Conservation (phyloP, 2,888 invertebrate species). For the Chloroclysta siterata region DNA sequence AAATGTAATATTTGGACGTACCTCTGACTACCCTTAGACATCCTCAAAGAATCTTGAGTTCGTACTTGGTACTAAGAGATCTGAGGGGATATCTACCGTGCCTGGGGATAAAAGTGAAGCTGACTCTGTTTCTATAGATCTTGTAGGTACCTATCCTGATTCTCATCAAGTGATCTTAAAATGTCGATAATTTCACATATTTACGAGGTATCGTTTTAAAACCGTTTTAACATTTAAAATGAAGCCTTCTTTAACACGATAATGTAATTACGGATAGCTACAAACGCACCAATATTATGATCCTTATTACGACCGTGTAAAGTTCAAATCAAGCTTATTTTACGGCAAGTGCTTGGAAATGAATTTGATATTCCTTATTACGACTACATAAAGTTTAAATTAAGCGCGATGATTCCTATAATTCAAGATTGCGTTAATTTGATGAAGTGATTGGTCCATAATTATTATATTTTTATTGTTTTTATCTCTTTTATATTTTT, state of each 20-base stretch:
- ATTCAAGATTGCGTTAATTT: conserved; percentile 27
- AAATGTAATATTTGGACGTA: too few species aligned
- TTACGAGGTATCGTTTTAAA: conserved; percentile 26
- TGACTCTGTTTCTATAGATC: too few species aligned
- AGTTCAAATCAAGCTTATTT: conserved; percentile 16
- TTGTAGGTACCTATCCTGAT: background rate
- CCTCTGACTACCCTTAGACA: too few species aligned
- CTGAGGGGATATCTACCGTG: too few species aligned
- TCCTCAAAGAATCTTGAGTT: too few species aligned
- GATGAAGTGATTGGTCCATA: conserved; percentile 32
- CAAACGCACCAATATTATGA: conserved; percentile 11
- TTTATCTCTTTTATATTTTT: conserved; percentile 13
- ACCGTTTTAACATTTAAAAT: conserved; percentile 24
- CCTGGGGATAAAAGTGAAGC: too few species aligned
- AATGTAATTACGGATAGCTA: conserved; percentile 27
- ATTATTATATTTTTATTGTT: conserved; percentile 26
- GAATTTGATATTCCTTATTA: conserved; percentile 7
- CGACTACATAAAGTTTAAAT: conserved; percentile 17
- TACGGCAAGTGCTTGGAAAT: conserved; percentile 1
- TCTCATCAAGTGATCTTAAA: conserved; percentile 14
- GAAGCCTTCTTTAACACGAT: conserved; percentile 21
- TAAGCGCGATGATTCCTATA: conserved; percentile 3
- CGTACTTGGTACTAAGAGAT: too few species aligned
- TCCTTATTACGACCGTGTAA: conserved; percentile 9
- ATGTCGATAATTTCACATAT: conserved; percentile 20